Base-by-base conservation (phyloP, 1,140 invertebrate species). In the Drosophila rufa region DNA sequence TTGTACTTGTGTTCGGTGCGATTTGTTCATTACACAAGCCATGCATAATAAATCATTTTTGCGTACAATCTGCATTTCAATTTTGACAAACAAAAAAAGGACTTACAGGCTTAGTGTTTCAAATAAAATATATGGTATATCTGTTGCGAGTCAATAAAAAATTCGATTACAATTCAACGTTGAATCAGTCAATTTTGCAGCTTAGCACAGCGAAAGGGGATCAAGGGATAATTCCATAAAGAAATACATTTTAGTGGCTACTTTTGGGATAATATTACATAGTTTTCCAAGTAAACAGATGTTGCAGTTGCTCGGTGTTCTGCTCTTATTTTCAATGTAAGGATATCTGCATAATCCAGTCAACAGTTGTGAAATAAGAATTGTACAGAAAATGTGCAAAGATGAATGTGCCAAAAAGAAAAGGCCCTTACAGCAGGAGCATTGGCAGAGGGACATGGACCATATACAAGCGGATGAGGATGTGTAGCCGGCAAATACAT, bases 21-120 rank as follows among this genome's bases (percentile, higher is more conserved):
- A 61, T 64, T 40, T 64, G 40, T 40, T 66, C 51, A 75, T 75
- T 73, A 73, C 57, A 55, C 61, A 51, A 75, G 40, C 17, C 60
- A 75, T 75, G 73, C 73, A 75, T 75, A 75, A 65, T 75, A 65
- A 58, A 75, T 75, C n/a, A 46, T 75, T 65, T 66, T 14, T 43
- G 55, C 42, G 14, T 51, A 43, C 36, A 47, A 56, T 76, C 56
- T 67, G 27, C 42, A 47, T 43, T 75, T 40, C 12, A 45, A 68
- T 70, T 53, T 40, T n/a, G 64, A 51, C 46, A 75, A 38, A 6
- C 27, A 38, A 38, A 36, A 40, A 64, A 64, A n/a, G 38, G 43
- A 50, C 57, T 75, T 65, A 75, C 19, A 1, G 53, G 30, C 45
- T 73, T 46, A 65, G 60, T 53, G 33, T 27, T 36, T 68, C 30